phyloP scores from a whole-genome alignment of 2,113 vertebrate species.

The Verasper variegatus region DNA sequence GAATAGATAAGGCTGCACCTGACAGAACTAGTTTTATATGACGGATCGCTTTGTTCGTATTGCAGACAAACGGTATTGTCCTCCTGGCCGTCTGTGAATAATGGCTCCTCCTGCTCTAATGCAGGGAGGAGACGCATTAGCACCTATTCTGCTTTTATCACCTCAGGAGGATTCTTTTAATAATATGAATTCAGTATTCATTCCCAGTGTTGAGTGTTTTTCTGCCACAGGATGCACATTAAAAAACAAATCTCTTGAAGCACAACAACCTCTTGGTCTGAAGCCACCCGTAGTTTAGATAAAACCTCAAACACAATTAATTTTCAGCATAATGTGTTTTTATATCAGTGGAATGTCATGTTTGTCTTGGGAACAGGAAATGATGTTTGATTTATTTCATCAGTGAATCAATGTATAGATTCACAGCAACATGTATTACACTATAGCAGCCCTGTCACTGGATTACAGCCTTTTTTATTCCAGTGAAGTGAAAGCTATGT shows the following conservation, averaged over 20 bases:
- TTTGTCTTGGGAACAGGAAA: too few species aligned
- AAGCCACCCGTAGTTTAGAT: not conserved
- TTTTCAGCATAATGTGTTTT: too few species aligned
- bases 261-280: not conserved
- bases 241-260: not conserved
- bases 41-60: constrained; percentile 54
- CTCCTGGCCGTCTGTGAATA: constrained; percentile 43
- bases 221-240: not conserved
- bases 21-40: constrained; percentile 68
- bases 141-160: constrained; percentile 7
- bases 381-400: too few species aligned
- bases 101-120: constrained; percentile 19
- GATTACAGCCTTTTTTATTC: too few species aligned
- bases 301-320: too few species aligned
- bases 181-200: constrained; percentile 32
- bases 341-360: too few species aligned
- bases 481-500: too few species aligned
- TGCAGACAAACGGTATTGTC: constrained; percentile 37
- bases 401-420: too few species aligned
- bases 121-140: constrained; percentile 15
- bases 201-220: constrained; percentile 23
- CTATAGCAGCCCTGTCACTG: too few species aligned
- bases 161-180: constrained; percentile 17
- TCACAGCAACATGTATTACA: too few species aligned
- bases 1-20: constrained; percentile 44